Base-by-base conservation (phyloP, 2,888 invertebrate species). In the Chloromyia formosa region DNA sequence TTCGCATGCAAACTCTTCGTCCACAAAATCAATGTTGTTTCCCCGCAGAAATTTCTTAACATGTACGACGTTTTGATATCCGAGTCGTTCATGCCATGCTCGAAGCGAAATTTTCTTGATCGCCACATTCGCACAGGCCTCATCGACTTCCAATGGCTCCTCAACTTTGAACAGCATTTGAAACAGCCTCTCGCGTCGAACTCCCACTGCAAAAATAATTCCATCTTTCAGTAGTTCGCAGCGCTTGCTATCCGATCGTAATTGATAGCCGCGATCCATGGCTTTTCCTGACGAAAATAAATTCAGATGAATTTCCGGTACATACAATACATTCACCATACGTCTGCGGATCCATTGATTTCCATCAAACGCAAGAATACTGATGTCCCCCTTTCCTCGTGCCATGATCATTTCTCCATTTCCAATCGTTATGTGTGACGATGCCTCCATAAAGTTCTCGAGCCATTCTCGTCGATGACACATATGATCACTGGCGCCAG, bases 1-100 rank as follows among this genome's bases (percentile, higher is more conserved):
- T 40, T 81, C 75, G 60, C 79, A 78, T n/a, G 73, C 75, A 27
- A 66, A 66, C 20, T 66, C 23, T 66, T 27, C 66, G 35, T 49
- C 18, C 16, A 18, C 20, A 18, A 42, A 66, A 40, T 45, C 42
- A 20, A 66, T 20, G 4, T 14, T 22, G 3, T 64, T 35, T 7
- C 27, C 4, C 14, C 4, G n/a, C 40, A 64, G 9, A 27, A 64
- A 35, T 16, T 35, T 35, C 10, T 20, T 14, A 23, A 64, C 64
- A n/a, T 42, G 35, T 35, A 16, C 64, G 1, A 2, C 9, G 2
- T 35, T 64, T 64, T 64, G 42, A 1, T 35, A 7, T 2, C 27
- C 27, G 2, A 7, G 27, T 4, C 27, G 27, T 35, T 35, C 27
- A 35, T 35, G 60, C 20, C 60, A 23, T 60, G 1, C 60, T n/a